Conservation (phyloP, 2,113 vertebrate genomes). For the Pollimyrus isidori region DNA sequence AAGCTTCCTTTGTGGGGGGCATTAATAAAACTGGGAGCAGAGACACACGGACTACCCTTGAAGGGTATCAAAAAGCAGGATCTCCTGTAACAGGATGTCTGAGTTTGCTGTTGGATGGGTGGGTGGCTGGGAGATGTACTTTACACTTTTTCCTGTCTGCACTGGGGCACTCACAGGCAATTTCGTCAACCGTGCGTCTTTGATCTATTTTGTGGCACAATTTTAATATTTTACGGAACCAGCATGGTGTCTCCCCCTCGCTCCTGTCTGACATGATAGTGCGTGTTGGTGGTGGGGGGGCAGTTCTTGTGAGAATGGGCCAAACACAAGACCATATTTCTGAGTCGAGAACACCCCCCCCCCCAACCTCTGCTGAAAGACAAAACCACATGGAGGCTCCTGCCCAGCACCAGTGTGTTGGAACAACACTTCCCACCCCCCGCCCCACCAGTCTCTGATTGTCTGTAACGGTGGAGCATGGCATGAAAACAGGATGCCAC, state of each 20-base stretch:
- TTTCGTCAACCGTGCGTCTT: neutral
- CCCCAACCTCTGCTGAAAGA: too few species aligned
- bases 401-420: too few species aligned
- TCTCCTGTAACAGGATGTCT: neutral
- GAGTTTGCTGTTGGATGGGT: neutral
- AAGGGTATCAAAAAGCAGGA: neutral
- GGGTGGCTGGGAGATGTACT: neutral
- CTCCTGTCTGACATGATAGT: neutral
- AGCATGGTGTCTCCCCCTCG: neutral
- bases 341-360: neutral
- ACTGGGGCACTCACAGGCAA: neutral
- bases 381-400: too few species aligned
- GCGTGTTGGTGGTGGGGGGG: neutral
- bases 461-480: neutral
- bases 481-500: neutral
- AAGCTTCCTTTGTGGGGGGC: neutral
- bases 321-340: neutral
- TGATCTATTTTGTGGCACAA: conserved; percentile 9
- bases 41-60: neutral
- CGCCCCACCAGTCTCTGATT: neutral
- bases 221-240: conserved; percentile 5
- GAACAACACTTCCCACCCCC: neutral
- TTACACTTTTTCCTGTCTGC: neutral
- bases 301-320: neutral
- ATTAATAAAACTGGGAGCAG: neutral